Base-by-base conservation (phyloP, 1,140 invertebrate species). In the Pentalonia nigronervosa region DNA sequence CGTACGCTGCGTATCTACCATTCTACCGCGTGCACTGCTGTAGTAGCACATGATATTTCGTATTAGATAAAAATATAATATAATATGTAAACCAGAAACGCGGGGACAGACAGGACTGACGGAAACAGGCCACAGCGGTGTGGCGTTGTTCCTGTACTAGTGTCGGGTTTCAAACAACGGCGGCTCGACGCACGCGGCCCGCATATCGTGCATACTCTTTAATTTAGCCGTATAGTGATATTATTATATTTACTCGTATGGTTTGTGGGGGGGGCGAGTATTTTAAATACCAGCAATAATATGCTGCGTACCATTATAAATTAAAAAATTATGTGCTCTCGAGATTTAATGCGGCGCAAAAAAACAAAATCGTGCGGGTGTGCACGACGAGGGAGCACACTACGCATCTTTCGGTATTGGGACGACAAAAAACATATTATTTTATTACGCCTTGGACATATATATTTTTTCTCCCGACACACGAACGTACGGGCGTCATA, bases 21-120 rank as follows among this genome's bases (percentile, higher is more conserved):
- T 14, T 41, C 60, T 76, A 76, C 60, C 30, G 60, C 30, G 60
- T 76, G 30, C 50, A 53, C 50, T 7, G 48, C 48, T 50, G 48
- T 30, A 14, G 30, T 67, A n/a, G 30, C 30, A n/a, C 60, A 76
- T 34, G 60, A n/a, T 20, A n/a, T 76, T 76, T 76, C 2, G n/a
- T 76, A 76, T 76, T 34, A 34, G 60, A 76, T 76, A 34, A 76
- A 76, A 76, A 76, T 76, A 76, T 76, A 76, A n/a, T 67, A 67
- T 67, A 14, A n/a, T n/a, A 20, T 76, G n/a, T 76, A n/a, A 34
- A 76, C 60, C 60, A 76, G 30, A 76, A 76, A n/a, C 30, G 60
- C 7, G 14, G n/a, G 30, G 60, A 76, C 30, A 11, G 60, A n/a
- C 30, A 30, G 60, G 60, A 76, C 30, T n/a, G 60, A 76, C 60